These are phyloP conservation scores for Lasiurus borealis DNA, from an alignment of 2,113 vertebrate genomes.

Conservation along the genomic window DNA sequence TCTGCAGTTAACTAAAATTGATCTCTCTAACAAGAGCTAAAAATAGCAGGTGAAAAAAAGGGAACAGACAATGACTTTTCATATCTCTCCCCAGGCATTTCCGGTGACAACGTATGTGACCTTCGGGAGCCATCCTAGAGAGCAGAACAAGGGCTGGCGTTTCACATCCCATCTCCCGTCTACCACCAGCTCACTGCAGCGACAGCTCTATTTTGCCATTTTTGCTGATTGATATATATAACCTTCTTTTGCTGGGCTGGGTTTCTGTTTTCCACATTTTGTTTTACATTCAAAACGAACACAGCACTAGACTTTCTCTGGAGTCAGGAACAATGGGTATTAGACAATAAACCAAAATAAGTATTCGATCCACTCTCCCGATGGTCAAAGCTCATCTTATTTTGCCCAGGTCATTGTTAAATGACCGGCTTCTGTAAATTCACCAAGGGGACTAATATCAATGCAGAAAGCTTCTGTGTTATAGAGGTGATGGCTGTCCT, in stretches of 20 bases:
- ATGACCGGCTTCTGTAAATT: neutral
- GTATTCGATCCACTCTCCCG: neutral
- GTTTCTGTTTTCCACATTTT: constrained; percentile 61
- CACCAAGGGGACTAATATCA: neutral
- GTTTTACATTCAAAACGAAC: constrained; percentile 72
- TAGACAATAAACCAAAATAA: constrained; percentile 27
- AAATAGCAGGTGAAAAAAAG: constrained; percentile 82
- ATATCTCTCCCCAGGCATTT: constrained; percentile 84
- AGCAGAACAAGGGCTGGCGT: constrained; percentile 81
- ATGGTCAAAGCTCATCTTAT: constrained; percentile 10
- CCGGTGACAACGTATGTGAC: constrained; percentile 81
- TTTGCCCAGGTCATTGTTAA: neutral
- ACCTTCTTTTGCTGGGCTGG: neutral
- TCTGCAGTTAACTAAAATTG: constrained; percentile 88
- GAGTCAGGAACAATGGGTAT: constrained; percentile 55
- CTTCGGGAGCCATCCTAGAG: constrained; percentile 82
- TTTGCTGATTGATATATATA: constrained; percentile 69
- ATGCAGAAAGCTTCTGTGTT: neutral
- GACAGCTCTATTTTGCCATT: constrained; percentile 78
- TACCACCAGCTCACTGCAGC: constrained; percentile 48
- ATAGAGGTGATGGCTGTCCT: neutral
- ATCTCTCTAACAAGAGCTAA: constrained; percentile 85
- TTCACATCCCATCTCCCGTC: constrained; percentile 72
- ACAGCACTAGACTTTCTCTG: neutral
- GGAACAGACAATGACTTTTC: constrained; percentile 84